phyloP scores from a whole-genome alignment of 2,797 vertebrate genomes.

The Melanotaenia trifasciata region DNA sequence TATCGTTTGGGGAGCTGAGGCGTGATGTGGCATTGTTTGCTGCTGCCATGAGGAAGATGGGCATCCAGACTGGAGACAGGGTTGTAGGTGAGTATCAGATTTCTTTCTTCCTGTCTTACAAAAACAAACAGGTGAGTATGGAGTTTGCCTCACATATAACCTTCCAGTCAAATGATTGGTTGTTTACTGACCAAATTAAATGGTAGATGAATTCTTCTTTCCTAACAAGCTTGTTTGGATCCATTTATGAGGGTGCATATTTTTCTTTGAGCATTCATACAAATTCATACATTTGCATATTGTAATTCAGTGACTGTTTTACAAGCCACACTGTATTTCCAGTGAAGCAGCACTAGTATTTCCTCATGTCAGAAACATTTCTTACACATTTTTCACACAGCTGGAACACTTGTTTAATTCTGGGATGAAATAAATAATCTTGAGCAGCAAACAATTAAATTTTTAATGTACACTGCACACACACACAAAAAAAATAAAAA shows the following conservation, averaged over 20 bases:
- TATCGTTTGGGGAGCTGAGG: slow-evolving; percentile 91
- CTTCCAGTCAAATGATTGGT: background rate
- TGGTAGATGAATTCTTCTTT: too few species aligned
- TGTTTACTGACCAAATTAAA: background rate
- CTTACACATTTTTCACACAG: too few species aligned
- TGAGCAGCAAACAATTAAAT: too few species aligned
- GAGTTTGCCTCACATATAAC: background rate
- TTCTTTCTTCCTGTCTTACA: background rate
- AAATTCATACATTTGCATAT: background rate
- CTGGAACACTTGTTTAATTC: background rate
- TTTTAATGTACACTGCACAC: too few species aligned
- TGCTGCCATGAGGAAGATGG: slow-evolving; percentile 96
- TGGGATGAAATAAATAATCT: background rate
- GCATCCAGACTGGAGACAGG: slow-evolving; percentile 89
- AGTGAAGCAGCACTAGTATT: background rate
- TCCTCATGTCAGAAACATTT: too few species aligned
- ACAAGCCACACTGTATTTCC: background rate
- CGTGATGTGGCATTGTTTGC: slow-evolving; percentile 91
- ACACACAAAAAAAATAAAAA: too few species aligned
- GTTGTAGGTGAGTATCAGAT: slow-evolving; percentile 89
- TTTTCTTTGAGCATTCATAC: slow-evolving; percentile 16
- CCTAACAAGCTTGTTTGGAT: background rate
- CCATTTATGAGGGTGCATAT: background rate
- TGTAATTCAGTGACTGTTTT: too few species aligned
- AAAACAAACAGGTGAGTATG: background rate